Percentiles rank a stretch among this genome's conserved stretches.
These are phyloP conservation scores for Tichodroma muraria DNA, from an alignment of 2,113 vertebrate species.

Conservation along the genomic window DNA sequence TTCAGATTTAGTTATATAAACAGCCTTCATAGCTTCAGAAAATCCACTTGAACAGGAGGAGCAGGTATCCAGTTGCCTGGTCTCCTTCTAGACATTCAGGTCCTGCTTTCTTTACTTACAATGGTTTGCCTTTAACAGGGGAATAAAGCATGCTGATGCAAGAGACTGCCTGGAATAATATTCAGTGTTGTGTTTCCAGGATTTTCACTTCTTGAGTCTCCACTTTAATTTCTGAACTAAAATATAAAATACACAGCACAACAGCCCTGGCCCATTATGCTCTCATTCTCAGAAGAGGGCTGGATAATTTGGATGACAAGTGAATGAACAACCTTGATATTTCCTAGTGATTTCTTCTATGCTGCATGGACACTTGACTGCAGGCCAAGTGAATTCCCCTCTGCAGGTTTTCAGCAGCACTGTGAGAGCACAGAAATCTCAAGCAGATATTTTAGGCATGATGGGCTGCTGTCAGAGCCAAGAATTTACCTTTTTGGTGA, in stretches of 20 bases:
- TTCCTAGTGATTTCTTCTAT: neutral
- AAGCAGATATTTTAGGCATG: neutral
- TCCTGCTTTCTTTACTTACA: neutral
- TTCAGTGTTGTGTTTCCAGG: neutral
- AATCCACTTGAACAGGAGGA: neutral
- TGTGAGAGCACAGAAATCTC: neutral
- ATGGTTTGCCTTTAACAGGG: neutral
- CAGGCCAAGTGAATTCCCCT: neutral
- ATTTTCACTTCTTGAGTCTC: neutral
- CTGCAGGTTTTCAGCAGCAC: neutral
- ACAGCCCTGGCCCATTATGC: neutral
- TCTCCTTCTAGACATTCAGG: neutral
- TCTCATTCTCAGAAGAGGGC: neutral
- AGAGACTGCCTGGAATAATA: neutral
- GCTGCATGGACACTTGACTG: neutral
- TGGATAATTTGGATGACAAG: neutral
- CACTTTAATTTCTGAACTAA: neutral
- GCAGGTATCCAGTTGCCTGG: neutral
- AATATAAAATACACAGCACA: neutral
- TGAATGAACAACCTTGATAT: neutral
- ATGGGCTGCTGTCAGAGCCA: neutral
- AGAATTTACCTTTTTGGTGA: neutral
- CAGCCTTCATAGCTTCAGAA: neutral
- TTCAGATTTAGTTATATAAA: neutral
- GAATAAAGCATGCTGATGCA: neutral